Evolutionary conservation across 2,888 invertebrate species (phyloP).

Genomic region (Scaptomyza polygonia): DNA sequence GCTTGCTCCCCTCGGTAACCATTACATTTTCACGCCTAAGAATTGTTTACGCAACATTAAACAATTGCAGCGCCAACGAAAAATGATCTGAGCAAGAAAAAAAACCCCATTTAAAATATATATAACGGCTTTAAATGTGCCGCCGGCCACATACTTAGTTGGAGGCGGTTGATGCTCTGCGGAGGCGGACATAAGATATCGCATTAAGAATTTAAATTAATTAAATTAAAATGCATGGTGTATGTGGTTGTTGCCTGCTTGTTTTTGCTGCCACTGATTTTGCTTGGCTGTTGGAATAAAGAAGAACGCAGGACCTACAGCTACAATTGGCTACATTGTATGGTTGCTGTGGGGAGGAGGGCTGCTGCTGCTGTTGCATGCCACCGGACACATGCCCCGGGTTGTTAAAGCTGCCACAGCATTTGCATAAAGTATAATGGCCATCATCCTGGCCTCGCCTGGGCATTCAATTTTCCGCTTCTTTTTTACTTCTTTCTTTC

Average conservation of each 20-base stretch:
- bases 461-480: conserved; percentile 71
- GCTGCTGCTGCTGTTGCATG: conserved; percentile 28
- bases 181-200: conserved; percentile 55
- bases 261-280: conserved; percentile 24
- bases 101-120: conserved; percentile 40
- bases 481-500: not conserved
- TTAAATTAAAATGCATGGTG: conserved; percentile 76
- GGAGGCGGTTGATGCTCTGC: conserved; percentile 33
- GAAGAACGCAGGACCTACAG: conserved; percentile 15
- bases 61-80: conserved; percentile 69
- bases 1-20: conserved; percentile 25
- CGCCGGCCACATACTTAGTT: conserved; percentile 49
- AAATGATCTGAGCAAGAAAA: conserved; percentile 16
- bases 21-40: conserved; percentile 68
- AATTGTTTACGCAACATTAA: conserved; percentile 73
- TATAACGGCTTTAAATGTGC: conserved; percentile 5
- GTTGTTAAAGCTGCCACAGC: conserved; percentile 72
- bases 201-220: conserved; percentile 79
- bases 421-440: conserved; percentile 79
- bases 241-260: conserved; percentile 47
- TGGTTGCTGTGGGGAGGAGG: not conserved
- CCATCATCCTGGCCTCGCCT: conserved; percentile 64
- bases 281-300: conserved; percentile 7
- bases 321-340: conserved; percentile 32
- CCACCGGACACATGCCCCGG: conserved; percentile 46